phyloP scores from a whole-genome alignment of 2,113 vertebrate species.

The Motacilla tschutschensis region DNA sequence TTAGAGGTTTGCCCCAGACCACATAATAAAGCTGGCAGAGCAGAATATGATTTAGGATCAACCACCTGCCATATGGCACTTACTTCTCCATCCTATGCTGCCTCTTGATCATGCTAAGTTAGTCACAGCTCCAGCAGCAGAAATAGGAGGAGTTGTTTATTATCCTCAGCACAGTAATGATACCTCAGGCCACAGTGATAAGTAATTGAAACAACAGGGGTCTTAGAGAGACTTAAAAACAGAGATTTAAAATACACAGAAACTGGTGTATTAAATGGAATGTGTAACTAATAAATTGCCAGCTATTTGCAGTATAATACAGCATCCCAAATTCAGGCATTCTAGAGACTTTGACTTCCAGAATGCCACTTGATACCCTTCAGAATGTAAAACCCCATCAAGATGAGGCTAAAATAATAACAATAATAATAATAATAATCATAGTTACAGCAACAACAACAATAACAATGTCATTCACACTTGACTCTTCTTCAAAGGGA shows the following conservation, averaged over 20 bases:
- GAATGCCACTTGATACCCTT: background rate
- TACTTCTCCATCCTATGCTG: background rate
- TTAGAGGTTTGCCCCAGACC: background rate
- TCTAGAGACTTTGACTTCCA: slow-evolving; percentile 5
- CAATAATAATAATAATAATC: background rate
- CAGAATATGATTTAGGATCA: background rate
- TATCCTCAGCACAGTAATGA: slow-evolving; percentile 33
- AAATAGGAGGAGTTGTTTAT: slow-evolving; percentile 39
- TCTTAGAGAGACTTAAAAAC: slow-evolving; percentile 28
- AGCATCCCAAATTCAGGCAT: background rate
- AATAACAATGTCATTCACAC: background rate
- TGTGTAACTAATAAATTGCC: slow-evolving; percentile 42
- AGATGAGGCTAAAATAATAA: background rate
- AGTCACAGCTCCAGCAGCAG: slow-evolving; percentile 39
- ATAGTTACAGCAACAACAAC: background rate
- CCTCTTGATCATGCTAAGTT: slow-evolving; percentile 20
- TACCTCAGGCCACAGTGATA: slow-evolving; percentile 45
- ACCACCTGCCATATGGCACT: background rate
- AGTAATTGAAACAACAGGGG: slow-evolving; percentile 59
- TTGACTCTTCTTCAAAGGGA: slow-evolving; percentile 5
- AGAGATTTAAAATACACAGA: slow-evolving; percentile 43
- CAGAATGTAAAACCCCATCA: background rate
- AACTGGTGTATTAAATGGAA: background rate
- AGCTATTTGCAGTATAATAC: background rate
- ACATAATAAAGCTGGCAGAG: background rate